phyloP scores from a whole-genome alignment of 2,888 invertebrate genomes.

The Mylabris sibirica region DNA sequence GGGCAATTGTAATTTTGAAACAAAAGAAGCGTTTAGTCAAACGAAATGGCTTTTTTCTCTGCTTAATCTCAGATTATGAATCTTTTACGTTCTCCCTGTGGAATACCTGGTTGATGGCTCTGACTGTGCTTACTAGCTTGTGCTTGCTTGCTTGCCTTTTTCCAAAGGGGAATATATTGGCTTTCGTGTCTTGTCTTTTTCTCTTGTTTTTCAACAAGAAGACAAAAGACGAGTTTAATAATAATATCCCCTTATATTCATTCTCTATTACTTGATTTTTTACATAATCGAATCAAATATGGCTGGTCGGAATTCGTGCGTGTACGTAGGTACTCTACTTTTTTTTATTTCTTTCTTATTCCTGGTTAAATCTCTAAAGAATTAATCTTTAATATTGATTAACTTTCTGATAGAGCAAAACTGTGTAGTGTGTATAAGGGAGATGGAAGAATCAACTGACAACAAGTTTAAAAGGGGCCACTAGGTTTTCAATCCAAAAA shows the following conservation, averaged over 20 bases:
- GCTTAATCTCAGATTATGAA: constrained; percentile 60
- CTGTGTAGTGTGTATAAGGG: neutral
- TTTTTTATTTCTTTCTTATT: neutral
- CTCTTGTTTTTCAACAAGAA: constrained; percentile 41
- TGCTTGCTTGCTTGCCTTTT: constrained; percentile 23
- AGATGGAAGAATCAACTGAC: neutral
- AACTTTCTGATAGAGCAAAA: neutral
- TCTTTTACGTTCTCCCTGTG: constrained; percentile 56
- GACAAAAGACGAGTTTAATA: constrained; percentile 12
- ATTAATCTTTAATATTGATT: constrained; percentile 8
- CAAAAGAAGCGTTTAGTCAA: constrained; percentile 59
- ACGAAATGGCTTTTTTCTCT: constrained; percentile 59
- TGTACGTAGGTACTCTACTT: neutral
- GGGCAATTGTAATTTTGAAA: constrained; percentile 59
- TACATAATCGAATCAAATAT: constrained; percentile 11
- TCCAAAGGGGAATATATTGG: constrained; percentile 45
- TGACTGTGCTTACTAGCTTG: neutral
- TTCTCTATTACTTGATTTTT: constrained; percentile 10
- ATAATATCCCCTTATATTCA: constrained; percentile 8
- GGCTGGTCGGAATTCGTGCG: constrained; percentile 5
- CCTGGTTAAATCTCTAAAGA: constrained; percentile 3
- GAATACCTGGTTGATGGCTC: constrained; percentile 57
- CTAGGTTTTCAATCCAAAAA: constrained; percentile 4
- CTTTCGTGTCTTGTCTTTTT: constrained; percentile 36
- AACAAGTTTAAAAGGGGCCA: constrained; percentile 5